Conservation (phyloP, 1,140 invertebrate genomes). For the Solenopsis fugax region DNA sequence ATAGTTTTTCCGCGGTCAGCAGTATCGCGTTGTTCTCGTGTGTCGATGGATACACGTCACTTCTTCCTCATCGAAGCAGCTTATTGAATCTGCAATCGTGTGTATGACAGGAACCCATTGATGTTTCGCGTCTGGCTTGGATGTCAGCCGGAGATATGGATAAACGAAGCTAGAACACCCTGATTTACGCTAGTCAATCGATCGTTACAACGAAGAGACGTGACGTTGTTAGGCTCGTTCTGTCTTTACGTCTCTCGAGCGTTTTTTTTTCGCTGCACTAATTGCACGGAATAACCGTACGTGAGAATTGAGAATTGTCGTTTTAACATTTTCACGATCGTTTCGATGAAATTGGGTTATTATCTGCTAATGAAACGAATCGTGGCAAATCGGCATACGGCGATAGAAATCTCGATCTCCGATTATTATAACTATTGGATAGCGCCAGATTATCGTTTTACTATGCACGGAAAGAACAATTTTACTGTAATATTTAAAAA, state of each 20-base stretch:
- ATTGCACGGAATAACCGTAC: neutral
- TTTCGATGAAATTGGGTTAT: neutral
- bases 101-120: slow-evolving; percentile 58
- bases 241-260: neutral
- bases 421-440: neutral
- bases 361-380: neutral
- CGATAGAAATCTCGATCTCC: neutral
- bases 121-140: slow-evolving; percentile 56
- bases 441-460: slow-evolving; percentile 5
- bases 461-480: too few species aligned
- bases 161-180: slow-evolving; percentile 36
- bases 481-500: too few species aligned
- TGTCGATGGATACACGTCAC: slow-evolving; percentile 56
- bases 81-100: slow-evolving; percentile 67
- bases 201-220: slow-evolving; percentile 32
- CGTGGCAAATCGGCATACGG: neutral
- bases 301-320: slow-evolving; percentile 9
- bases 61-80: slow-evolving; percentile 48
- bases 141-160: slow-evolving; percentile 43
- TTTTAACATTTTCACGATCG: neutral
- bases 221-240: slow-evolving; percentile 28
- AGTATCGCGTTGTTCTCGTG: slow-evolving; percentile 44
- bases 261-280: slow-evolving; percentile 11
- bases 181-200: slow-evolving; percentile 44
- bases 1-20: slow-evolving; percentile 7